phyloP scores from a whole-genome alignment of 2,113 vertebrate genomes.

The Bubalus kerabau region DNA sequence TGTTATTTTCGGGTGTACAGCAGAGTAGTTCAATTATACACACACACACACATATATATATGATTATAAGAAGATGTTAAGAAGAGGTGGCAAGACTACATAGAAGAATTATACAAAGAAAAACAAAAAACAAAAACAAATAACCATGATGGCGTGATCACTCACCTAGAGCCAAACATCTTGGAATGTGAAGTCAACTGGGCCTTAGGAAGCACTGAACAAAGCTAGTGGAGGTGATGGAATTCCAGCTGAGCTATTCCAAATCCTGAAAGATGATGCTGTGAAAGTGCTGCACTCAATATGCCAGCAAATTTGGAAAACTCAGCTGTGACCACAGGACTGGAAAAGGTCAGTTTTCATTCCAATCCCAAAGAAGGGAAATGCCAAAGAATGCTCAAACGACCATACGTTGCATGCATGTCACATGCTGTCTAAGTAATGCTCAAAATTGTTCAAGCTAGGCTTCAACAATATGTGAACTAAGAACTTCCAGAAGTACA shows the following conservation, averaged over 20 bases:
- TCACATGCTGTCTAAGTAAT: background rate
- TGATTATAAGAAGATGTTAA: background rate
- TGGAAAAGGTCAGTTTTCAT: background rate
- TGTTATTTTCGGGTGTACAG: background rate
- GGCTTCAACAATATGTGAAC: background rate
- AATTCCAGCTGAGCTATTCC: background rate
- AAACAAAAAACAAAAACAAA: background rate
- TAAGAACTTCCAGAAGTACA: background rate
- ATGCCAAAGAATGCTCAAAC: background rate
- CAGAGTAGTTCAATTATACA: background rate
- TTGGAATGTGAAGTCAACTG: background rate
- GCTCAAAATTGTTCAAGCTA: background rate
- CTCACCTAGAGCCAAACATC: background rate
- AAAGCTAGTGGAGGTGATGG: background rate
- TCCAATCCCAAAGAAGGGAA: background rate
- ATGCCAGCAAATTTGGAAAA: background rate
- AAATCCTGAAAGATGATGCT: background rate
- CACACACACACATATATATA: fast-evolving
- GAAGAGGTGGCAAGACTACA: background rate
- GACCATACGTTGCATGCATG: background rate
- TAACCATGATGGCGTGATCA: background rate
- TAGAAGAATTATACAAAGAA: background rate
- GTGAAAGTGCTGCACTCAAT: background rate
- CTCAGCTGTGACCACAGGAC: background rate
- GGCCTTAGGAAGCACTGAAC: background rate